Evolutionary conservation across 2,113 vertebrate species (phyloP).

Genomic region (Platichthys stellatus): DNA sequence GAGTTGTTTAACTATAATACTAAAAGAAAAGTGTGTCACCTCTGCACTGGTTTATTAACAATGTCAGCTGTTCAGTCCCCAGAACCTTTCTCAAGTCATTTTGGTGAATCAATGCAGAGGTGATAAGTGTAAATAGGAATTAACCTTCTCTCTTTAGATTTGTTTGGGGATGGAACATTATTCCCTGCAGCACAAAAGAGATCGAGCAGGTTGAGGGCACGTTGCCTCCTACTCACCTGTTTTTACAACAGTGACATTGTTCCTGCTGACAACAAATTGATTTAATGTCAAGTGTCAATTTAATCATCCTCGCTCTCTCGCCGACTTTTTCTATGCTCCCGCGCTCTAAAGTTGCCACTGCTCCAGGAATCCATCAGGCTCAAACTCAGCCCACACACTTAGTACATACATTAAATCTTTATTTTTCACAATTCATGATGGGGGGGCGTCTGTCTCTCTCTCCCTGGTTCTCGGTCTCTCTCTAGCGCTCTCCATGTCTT

Average conservation of each 20-base stretch:
- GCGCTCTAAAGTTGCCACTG: conserved; percentile 37
- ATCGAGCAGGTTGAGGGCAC: background rate
- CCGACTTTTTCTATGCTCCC: conserved; percentile 31
- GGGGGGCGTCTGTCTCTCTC: background rate
- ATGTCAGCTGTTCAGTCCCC: background rate
- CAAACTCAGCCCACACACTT: conserved; percentile 41
- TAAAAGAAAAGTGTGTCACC: background rate
- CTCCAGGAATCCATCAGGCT: conserved; percentile 41
- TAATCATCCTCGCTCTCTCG: background rate
- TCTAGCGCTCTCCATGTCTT: conserved; percentile 35
- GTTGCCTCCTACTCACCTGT: conserved; percentile 1
- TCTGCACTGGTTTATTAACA: background rate
- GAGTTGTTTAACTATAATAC: too few relatives aligned
- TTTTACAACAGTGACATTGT: conserved; percentile 29
- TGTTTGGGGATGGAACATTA: background rate
- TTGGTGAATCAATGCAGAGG: background rate
- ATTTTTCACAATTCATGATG: conserved; percentile 65
- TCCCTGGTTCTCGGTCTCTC: background rate
- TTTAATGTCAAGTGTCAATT: conserved; percentile 51
- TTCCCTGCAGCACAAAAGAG: background rate
- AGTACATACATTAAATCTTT: conserved; percentile 52
- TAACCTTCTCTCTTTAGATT: background rate
- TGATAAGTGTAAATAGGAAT: background rate
- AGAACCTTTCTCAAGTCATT: background rate
- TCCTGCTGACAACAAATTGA: conserved; percentile 32